phyloP scores from a whole-genome alignment of 2,888 invertebrate species.

The Apamea anceps region DNA sequence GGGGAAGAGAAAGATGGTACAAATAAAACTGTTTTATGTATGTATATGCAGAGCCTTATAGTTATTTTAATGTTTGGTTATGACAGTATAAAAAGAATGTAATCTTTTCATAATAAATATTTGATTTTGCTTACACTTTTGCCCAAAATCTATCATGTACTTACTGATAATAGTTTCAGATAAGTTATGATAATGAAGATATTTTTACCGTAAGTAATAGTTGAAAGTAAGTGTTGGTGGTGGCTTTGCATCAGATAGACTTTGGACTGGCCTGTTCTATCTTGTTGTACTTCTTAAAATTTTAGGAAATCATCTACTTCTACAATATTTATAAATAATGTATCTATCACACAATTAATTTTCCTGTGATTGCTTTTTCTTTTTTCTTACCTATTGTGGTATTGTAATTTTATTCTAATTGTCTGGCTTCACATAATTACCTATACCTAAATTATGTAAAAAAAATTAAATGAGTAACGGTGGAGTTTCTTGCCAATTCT shows the following conservation, averaged over 20 bases:
- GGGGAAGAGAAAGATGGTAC: slow-evolving; percentile 69
- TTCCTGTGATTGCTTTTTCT: too few species aligned
- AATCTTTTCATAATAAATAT: not conserved
- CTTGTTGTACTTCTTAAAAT: too few species aligned
- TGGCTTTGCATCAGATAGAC: not conserved
- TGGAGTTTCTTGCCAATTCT: not conserved
- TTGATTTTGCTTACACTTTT: not conserved
- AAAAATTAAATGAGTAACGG: not conserved
- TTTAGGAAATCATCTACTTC: not conserved
- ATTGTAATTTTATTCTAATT: too few species aligned
- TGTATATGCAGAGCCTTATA: slow-evolving; percentile 25
- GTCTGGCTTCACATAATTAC: too few species aligned
- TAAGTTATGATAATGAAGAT: too few species aligned
- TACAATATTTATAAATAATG: not conserved
- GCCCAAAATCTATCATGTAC: not conserved
- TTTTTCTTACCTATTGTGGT: too few species aligned
- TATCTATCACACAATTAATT: not conserved
- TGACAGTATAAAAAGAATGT: not conserved
- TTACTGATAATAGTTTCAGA: not conserved
- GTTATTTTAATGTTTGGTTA: slow-evolving; percentile 35
- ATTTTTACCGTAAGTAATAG: too few species aligned
- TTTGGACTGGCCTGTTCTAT: not conserved
- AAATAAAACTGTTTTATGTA: slow-evolving; percentile 63
- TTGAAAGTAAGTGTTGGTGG: not conserved
- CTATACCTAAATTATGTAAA: too few species aligned